These are phyloP conservation scores for Mimachlamys varia DNA, from an alignment of 2,888 invertebrate genomes.

Conservation along the genomic window DNA sequence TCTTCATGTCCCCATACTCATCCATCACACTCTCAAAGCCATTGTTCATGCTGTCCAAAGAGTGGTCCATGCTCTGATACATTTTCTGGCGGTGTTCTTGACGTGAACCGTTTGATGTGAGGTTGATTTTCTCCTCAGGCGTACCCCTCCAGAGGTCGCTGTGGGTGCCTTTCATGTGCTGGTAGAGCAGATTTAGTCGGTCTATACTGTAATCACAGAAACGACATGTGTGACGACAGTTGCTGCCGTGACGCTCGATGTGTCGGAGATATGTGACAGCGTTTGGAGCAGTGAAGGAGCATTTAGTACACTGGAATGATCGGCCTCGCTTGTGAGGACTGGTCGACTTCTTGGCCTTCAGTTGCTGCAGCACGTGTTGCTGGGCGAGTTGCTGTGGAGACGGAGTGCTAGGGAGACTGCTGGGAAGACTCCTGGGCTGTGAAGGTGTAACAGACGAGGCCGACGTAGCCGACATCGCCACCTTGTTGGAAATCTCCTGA, in stretches of 20 bases:
- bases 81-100: conserved; percentile 9
- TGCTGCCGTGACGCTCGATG: conserved; percentile 74
- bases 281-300: conserved; percentile 72
- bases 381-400: neutral
- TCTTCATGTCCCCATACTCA: conserved; percentile 20
- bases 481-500: conserved; percentile 45
- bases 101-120: conserved; percentile 48
- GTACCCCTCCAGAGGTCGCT: conserved; percentile 68
- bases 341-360: conserved; percentile 65
- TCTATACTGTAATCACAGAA: conserved; percentile 79
- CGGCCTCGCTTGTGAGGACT: conserved; percentile 67
- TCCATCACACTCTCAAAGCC: conserved; percentile 54
- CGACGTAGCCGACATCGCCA: conserved; percentile 18
- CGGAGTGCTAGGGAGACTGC: neutral
- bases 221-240: conserved; percentile 72
- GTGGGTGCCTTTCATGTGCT: conserved; percentile 77
- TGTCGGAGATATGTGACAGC: conserved; percentile 71
- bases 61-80: conserved; percentile 13
- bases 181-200: conserved; percentile 72
- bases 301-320: conserved; percentile 74
- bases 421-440: conserved; percentile 41
- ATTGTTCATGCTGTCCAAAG: conserved; percentile 54
- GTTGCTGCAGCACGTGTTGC: conserved; percentile 42
- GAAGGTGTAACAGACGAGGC: conserved; percentile 32
- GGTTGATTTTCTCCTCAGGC: conserved; percentile 62